These are phyloP conservation scores for Phoenoteleia sp. DNA, from an alignment of 2,888 invertebrate species.

Conservation along the genomic window DNA sequence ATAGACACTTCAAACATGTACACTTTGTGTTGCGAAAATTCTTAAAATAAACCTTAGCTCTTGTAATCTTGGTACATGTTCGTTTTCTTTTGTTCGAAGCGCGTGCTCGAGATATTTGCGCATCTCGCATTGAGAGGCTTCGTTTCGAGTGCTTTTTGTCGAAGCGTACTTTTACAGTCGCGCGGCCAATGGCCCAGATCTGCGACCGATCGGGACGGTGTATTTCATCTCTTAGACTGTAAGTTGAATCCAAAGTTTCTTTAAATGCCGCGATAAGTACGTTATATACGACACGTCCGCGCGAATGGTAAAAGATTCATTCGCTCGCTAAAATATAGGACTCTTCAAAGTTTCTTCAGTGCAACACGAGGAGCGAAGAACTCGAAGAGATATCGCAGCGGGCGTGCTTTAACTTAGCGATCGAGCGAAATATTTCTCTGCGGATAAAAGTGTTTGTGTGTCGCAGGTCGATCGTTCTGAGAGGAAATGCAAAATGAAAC, in stretches of 20 bases:
- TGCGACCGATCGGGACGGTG: constrained; percentile 41
- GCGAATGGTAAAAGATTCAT: constrained; percentile 59
- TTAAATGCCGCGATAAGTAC: constrained; percentile 68
- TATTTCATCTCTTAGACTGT: constrained; percentile 54
- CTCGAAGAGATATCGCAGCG: constrained; percentile 47
- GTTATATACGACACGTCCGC: constrained; percentile 65
- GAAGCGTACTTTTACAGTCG: constrained; percentile 32
- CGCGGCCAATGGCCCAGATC: constrained; percentile 52
- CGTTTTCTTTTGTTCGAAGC: constrained; percentile 57
- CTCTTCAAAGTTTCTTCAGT: constrained; percentile 62
- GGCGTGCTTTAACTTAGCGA: constrained; percentile 66
- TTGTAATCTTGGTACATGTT: constrained; percentile 49
- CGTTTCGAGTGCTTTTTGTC: constrained; percentile 58
- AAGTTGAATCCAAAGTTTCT: constrained; percentile 62
- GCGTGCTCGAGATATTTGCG: constrained; percentile 50
- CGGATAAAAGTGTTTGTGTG: constrained; percentile 58
- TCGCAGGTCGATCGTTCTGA: constrained; percentile 7
- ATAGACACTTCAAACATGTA: constrained; percentile 44
- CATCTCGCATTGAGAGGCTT: constrained; percentile 35
- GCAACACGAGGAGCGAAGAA: constrained; percentile 38
- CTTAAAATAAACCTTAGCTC: constrained; percentile 62
- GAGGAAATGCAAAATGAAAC: constrained; percentile 70
- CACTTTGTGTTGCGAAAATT: constrained; percentile 57
- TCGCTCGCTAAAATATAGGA: constrained; percentile 56
- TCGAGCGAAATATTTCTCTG: constrained; percentile 50